phyloP scores from a whole-genome alignment of 2,888 invertebrate species.

The Troglohyphantes excavatus region DNA sequence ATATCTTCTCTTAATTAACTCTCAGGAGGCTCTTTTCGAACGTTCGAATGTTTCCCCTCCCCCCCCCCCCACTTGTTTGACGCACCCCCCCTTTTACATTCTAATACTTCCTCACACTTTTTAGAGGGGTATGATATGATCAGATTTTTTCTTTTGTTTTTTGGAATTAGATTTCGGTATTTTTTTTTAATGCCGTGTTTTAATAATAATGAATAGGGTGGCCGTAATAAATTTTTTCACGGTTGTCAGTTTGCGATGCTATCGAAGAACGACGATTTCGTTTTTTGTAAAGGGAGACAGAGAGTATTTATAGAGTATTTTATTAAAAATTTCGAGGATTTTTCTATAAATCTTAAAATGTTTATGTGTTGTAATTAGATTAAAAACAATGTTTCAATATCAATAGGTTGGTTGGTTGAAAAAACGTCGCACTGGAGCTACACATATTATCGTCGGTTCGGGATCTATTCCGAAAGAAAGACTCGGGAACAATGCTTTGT shows the following conservation, averaged over 20 bases:
- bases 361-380: slow-evolving; percentile 4
- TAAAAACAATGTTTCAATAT: not conserved
- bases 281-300: slow-evolving; percentile 18
- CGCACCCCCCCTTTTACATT: slow-evolving; percentile 14
- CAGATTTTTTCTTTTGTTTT: slow-evolving; percentile 12
- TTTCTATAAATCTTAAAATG: not conserved
- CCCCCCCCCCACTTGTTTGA: slow-evolving; percentile 1
- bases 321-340: not conserved
- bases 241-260: slow-evolving; percentile 41
- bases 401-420: too few species aligned
- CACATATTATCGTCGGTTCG: too few species aligned
- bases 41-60: not conserved
- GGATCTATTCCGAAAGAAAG: too few species aligned
- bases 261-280: slow-evolving; percentile 14
- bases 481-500: too few species aligned
- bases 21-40: slow-evolving; percentile 58
- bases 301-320: not conserved
- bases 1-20: slow-evolving; percentile 74
- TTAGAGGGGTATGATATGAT: slow-evolving; percentile 32
- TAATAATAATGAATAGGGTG: not conserved
- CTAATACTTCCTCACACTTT: not conserved
- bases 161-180: not conserved
- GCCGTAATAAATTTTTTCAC: slow-evolving; percentile 20
- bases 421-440: too few species aligned
- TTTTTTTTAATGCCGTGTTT: slow-evolving; percentile 14